These are phyloP conservation scores for Perdita meconis DNA, from an alignment of 2,888 invertebrate species.

Conservation along the genomic window DNA sequence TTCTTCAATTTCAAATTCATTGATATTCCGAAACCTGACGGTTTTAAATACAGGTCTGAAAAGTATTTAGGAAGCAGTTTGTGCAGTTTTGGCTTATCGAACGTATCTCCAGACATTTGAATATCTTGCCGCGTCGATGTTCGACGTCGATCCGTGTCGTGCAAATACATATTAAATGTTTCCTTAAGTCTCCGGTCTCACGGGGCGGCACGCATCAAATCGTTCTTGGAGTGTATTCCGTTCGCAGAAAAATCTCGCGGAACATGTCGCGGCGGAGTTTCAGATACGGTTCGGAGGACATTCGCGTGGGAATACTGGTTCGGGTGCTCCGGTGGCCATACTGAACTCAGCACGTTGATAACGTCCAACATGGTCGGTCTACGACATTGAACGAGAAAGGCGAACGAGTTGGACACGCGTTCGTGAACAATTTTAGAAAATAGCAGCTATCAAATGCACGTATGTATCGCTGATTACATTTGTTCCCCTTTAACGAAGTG, in stretches of 20 bases:
- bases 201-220: slow-evolving; percentile 47
- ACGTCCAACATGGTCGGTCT: slow-evolving; percentile 36
- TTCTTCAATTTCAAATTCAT: too few species aligned
- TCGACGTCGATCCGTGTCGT: not conserved
- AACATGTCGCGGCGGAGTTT: slow-evolving; percentile 60
- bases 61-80: not conserved
- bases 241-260: slow-evolving; percentile 53
- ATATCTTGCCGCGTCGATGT: not conserved
- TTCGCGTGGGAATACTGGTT: slow-evolving; percentile 76
- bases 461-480: not conserved
- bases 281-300: slow-evolving; percentile 69
- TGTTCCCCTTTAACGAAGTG: not conserved
- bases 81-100: not conserved
- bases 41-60: not conserved
- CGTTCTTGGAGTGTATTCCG: slow-evolving; percentile 35
- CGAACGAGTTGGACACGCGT: slow-evolving; percentile 38
- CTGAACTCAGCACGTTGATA: slow-evolving; percentile 54
- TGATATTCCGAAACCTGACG: not conserved
- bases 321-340: slow-evolving; percentile 59
- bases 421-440: slow-evolving; percentile 19
- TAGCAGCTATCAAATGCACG: slow-evolving; percentile 6
- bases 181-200: slow-evolving; percentile 44
- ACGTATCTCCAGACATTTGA: slow-evolving; percentile 2
- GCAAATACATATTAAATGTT: slow-evolving; percentile 22
- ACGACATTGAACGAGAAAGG: slow-evolving; percentile 59